Percentiles rank a stretch among this genome's conserved stretches.
Conservation (phyloP, 2,888 invertebrate species). For the Liodrosophila aerea region DNA sequence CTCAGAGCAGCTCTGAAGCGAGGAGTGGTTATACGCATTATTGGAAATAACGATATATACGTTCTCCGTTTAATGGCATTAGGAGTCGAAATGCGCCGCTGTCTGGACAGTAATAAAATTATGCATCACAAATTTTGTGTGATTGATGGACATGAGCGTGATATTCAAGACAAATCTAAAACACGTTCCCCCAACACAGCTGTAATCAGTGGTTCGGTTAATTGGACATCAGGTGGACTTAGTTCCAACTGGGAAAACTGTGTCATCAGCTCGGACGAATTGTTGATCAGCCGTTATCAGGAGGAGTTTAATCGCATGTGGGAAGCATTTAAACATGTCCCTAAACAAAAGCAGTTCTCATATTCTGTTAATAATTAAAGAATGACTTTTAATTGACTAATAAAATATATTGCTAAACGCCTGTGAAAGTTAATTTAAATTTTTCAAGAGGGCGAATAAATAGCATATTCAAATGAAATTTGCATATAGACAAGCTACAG, state of each 20-base stretch:
- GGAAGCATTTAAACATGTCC: slow-evolving; percentile 46
- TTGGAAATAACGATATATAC: slow-evolving; percentile 47
- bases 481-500: too few species aligned
- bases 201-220: slow-evolving; percentile 68
- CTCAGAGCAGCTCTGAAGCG: slow-evolving; percentile 57
- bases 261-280: slow-evolving; percentile 63
- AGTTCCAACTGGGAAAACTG: slow-evolving; percentile 77
- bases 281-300: slow-evolving; percentile 54
- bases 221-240: slow-evolving; percentile 76
- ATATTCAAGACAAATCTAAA: rapidly evolving
- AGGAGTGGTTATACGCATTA: slow-evolving; percentile 65
- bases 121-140: slow-evolving; percentile 80
- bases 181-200: background rate
- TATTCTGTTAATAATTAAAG: too few species aligned
- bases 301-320: slow-evolving; percentile 77
- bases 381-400: too few species aligned
- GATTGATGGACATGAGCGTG: slow-evolving; percentile 65
- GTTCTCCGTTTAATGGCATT: too few species aligned
- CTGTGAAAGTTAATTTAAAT: too few species aligned
- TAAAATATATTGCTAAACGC: too few species aligned
- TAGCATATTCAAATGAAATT: too few species aligned
- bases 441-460: too few species aligned
- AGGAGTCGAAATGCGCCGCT: background rate
- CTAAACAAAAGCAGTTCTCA: background rate
- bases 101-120: background rate